These are phyloP conservation scores for Cepaea hortensis DNA, from an alignment of 2,888 invertebrate species.

Conservation along the genomic window DNA sequence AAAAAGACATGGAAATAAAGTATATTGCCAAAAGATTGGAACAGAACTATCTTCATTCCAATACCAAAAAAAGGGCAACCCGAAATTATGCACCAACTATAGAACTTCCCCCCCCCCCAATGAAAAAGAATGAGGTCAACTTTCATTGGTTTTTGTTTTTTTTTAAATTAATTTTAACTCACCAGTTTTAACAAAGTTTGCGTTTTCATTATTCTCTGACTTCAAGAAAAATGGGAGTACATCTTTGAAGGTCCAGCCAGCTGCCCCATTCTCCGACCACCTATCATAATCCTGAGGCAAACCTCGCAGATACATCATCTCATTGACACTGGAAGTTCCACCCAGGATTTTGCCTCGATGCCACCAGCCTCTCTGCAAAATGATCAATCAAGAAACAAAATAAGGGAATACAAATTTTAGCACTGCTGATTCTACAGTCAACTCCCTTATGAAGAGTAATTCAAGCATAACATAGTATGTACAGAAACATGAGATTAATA, in stretches of 20 bases:
- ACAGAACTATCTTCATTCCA: no score
- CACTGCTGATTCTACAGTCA: neutral
- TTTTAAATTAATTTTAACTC: neutral
- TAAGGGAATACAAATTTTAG: neutral
- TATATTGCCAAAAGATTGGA: no score
- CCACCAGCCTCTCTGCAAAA: constrained; percentile 85
- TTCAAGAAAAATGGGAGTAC: constrained; percentile 80
- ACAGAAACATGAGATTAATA: no score
- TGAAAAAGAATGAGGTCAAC: neutral
- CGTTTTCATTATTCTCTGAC: constrained; percentile 76
- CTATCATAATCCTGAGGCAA: constrained; percentile 88
- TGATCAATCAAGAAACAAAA: constrained; percentile 1
- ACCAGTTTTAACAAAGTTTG: constrained; percentile 46
- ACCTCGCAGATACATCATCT: constrained; percentile 93
- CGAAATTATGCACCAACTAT: no score
- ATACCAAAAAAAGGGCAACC: no score
- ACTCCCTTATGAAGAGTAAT: no score
- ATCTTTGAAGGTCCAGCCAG: constrained; percentile 92
- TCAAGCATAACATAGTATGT: no score
- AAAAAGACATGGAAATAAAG: no score
- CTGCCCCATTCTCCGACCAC: constrained; percentile 90
- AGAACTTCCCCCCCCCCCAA: no score
- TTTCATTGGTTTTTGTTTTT: neutral
- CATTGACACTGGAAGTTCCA: constrained; percentile 91
- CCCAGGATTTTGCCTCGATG: constrained; percentile 93